Evolutionary conservation across 2,888 invertebrate genomes (phyloP).

Genomic region (Melipona beecheii): DNA sequence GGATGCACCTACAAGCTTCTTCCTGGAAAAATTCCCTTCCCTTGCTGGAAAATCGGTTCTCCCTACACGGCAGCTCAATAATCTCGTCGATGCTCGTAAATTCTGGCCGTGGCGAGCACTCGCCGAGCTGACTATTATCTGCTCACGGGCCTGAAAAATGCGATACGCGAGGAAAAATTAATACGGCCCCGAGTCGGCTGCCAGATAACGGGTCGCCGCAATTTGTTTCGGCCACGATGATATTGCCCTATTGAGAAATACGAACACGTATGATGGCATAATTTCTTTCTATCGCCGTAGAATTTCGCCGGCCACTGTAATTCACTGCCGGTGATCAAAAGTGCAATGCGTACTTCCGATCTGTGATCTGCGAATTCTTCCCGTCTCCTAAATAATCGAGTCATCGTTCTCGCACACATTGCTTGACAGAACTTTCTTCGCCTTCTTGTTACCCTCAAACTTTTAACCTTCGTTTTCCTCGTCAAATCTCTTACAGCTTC

Average conservation of each 20-base stretch:
- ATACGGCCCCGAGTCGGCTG: slow-evolving; percentile 28
- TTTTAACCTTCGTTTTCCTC: neutral
- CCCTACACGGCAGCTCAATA: slow-evolving; percentile 21
- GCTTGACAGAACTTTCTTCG: neutral
- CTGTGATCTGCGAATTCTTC: neutral
- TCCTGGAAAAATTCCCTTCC: neutral
- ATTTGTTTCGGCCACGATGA: slow-evolving; percentile 31
- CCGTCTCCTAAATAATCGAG: neutral
- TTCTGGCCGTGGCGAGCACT: slow-evolving; percentile 12
- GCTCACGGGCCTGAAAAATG: slow-evolving; percentile 33
- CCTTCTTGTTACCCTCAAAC: neutral
- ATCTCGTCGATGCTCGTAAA: slow-evolving; percentile 44
- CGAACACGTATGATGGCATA: slow-evolving; percentile 50
- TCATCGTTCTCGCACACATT: neutral
- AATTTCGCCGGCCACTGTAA: slow-evolving; percentile 32
- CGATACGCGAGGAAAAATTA: slow-evolving; percentile 52
- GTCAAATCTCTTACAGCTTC: too few species aligned
- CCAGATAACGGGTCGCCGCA: slow-evolving; percentile 25
- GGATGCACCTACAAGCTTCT: slow-evolving; percentile 7
- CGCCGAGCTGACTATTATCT: slow-evolving; percentile 23
- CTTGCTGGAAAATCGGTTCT: neutral
- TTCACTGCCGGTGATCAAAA: slow-evolving; percentile 2
- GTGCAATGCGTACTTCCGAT: neutral
- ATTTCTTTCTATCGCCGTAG: slow-evolving; percentile 37
- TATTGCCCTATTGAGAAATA: slow-evolving; percentile 44